Conservation (phyloP, 2,888 invertebrate species). For the Apamea sordens region DNA sequence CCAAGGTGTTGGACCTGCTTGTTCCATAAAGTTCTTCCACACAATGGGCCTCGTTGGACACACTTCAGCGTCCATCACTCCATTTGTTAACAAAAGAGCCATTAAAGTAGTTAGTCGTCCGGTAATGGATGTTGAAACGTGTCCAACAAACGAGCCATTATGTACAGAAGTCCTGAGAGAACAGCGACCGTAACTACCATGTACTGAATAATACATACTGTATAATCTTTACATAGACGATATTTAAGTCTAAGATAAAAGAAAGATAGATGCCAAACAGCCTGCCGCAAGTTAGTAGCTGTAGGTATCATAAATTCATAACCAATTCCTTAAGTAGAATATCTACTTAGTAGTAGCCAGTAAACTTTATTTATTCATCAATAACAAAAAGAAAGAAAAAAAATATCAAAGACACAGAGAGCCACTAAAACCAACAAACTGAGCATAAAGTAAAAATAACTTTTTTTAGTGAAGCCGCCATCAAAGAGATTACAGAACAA, state of each 20-base stretch:
- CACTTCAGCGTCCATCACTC: conserved; percentile 63
- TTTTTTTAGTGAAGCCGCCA: conserved; percentile 70
- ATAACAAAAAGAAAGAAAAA: conserved; percentile 35
- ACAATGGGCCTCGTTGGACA: conserved; percentile 62
- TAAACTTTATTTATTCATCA: conserved; percentile 49
- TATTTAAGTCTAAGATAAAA: conserved; percentile 25
- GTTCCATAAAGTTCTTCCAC: conserved; percentile 48
- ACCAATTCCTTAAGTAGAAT: conserved; percentile 49
- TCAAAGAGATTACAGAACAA: conserved; percentile 74
- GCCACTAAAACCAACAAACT: conserved; percentile 53
- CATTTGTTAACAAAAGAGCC: conserved; percentile 63
- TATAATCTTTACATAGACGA: conserved; percentile 17
- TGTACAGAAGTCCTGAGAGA: conserved; percentile 48
- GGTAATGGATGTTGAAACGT: conserved; percentile 63
- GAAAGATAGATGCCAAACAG: conserved; percentile 22
- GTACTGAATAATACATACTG: conserved; percentile 41
- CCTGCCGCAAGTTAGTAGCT: conserved; percentile 2
- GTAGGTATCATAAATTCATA: conserved; percentile 58
- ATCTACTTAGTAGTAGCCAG: conserved; percentile 29
- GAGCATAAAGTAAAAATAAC: conserved; percentile 62
- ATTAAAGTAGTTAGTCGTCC: conserved; percentile 64
- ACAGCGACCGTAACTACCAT: conserved; percentile 15
- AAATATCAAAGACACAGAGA: conserved; percentile 57
- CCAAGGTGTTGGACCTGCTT: conserved; percentile 41
- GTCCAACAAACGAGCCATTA: conserved; percentile 60